Evolutionary conservation across 2,888 invertebrate species (phyloP).

Genomic region (Drosophila neotestacea): DNA sequence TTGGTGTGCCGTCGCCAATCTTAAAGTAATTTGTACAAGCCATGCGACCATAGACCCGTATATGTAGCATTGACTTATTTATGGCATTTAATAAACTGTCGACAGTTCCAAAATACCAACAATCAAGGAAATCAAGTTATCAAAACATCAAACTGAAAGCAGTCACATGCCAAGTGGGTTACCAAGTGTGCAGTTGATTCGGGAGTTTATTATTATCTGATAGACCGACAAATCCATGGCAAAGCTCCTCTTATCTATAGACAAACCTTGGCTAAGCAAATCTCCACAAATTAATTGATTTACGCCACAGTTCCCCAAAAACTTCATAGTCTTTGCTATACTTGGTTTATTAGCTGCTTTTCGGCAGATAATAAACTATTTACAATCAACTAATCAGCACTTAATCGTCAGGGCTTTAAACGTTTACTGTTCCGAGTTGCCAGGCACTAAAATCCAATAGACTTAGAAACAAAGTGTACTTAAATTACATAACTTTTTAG

Average conservation of each 20-base stretch:
- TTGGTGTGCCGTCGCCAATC: constrained; percentile 21
- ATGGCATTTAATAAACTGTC: constrained; percentile 43
- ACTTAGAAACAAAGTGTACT: constrained; percentile 5
- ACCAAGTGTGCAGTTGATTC: constrained; percentile 12
- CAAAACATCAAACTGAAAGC: constrained; percentile 9
- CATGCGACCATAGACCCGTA: constrained; percentile 2
- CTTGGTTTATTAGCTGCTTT: constrained; percentile 28
- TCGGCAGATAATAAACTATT: constrained; percentile 46
- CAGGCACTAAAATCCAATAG: constrained; percentile 36
- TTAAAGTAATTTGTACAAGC: constrained; percentile 16
- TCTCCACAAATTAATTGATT: constrained; percentile 63
- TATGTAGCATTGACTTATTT: constrained; percentile 27
- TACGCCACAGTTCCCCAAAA: constrained; percentile 21
- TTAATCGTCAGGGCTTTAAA: constrained; percentile 34
- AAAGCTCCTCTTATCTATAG: constrained; percentile 32
- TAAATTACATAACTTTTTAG: background rate
- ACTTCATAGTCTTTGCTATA: constrained; percentile 8
- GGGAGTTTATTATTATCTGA: constrained; percentile 41
- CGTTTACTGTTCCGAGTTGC: constrained; percentile 32
- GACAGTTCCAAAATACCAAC: constrained; percentile 21
- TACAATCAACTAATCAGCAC: constrained; percentile 59
- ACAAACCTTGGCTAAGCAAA: constrained; percentile 27
- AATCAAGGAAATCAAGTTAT: constrained; percentile 44
- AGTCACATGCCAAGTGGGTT: constrained; percentile 34
- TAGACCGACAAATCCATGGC: constrained; percentile 53